A percentile compares a stretch with the other conserved stretches of the same genome.
Evolutionary conservation across 2,113 vertebrate genomes (phyloP).

Genomic region (Ciconia maguari): DNA sequence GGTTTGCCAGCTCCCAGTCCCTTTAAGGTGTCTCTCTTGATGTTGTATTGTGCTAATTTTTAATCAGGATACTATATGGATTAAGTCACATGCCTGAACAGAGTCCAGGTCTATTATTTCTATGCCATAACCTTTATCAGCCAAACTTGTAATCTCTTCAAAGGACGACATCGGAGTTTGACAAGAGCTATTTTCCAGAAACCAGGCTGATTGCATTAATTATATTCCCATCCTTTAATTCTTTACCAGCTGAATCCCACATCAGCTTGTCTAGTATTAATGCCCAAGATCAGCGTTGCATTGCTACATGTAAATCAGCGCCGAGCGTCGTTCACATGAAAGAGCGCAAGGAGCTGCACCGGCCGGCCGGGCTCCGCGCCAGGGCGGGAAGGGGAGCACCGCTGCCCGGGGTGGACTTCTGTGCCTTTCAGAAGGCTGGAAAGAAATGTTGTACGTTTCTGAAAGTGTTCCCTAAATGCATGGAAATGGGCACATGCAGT

Average conservation of each 20-base stretch:
- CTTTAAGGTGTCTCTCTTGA: slow-evolving; percentile 59
- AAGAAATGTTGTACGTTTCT: accelerated
- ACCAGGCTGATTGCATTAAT: slow-evolving; percentile 63
- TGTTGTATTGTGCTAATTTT: slow-evolving; percentile 63
- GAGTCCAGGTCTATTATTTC: slow-evolving; percentile 60
- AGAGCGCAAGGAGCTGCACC: neutral
- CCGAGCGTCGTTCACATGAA: neutral
- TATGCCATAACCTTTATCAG: slow-evolving; percentile 58
- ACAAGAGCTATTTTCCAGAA: slow-evolving; percentile 65
- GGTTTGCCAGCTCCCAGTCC: slow-evolving; percentile 47
- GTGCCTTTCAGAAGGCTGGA: neutral
- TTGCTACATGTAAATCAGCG: slow-evolving; percentile 1
- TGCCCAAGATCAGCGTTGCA: neutral
- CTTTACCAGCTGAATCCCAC: slow-evolving; percentile 46
- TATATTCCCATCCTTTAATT: slow-evolving; percentile 64
- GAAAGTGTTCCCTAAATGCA: neutral
- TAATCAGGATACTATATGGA: slow-evolving; percentile 59
- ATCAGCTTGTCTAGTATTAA: slow-evolving; percentile 55
- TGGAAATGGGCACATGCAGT: neutral
- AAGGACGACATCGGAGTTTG: slow-evolving; percentile 65
- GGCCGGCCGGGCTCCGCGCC: neutral
- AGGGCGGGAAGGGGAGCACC: neutral
- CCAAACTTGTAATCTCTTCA: slow-evolving; percentile 70
- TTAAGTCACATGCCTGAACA: slow-evolving; percentile 60
- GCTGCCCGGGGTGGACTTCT: neutral